Base-by-base conservation (phyloP, 1,140 invertebrate species). In the Monomorium pharaonis region DNA sequence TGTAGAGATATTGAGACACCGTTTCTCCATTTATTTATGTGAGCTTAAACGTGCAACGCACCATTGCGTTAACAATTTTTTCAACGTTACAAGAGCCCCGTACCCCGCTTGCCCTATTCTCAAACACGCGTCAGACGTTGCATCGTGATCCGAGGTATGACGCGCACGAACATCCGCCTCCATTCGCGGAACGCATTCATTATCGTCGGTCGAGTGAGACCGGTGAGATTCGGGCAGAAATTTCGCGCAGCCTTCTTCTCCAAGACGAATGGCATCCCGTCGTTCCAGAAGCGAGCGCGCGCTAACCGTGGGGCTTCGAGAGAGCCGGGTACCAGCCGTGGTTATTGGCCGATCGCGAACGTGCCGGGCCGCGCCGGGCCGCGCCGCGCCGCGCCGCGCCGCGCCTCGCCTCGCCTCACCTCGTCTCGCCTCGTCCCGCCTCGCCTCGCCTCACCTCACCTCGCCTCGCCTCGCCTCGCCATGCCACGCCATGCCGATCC, bases 331-430 rank as follows among this genome's bases (percentile, higher is more conserved):
- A 72, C 75, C 67, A 76, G 7, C 33, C 77, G 78, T 63, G 83
- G 75, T 88, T 88, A 89, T 89, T 87, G 88, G 84, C 72, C 87
- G 86, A 69, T 54, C 84, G 84, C 78, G 65, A 56, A 81, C 63
- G n/a, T 30, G 49, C 30, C 51, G 27, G 16, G 30, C 84, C 56
- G 42, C 16, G 21, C 51, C 62, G 37, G 30, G 21, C 54, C 62
- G 33, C 62, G 18, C 70, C 54, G 33, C 30, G 27, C 60, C 60
- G 60, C 16, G 30, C 27, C 74, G 27, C 58, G 80, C 85, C 56
- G 30, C 81, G 54, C 37, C 85, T 44, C 27, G 14, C 5, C 27
- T 30, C 63, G 6, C 18, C 47, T 27, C 75, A 9, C 65, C 69
- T 18, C 86, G 74, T 74, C 54, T 27, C 16, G 30, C 84, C 56